A percentile compares a stretch with the other conserved stretches of the same genome.
phyloP scores from a whole-genome alignment of 2,113 vertebrate genomes.

The Rhabdomys dilectus region DNA sequence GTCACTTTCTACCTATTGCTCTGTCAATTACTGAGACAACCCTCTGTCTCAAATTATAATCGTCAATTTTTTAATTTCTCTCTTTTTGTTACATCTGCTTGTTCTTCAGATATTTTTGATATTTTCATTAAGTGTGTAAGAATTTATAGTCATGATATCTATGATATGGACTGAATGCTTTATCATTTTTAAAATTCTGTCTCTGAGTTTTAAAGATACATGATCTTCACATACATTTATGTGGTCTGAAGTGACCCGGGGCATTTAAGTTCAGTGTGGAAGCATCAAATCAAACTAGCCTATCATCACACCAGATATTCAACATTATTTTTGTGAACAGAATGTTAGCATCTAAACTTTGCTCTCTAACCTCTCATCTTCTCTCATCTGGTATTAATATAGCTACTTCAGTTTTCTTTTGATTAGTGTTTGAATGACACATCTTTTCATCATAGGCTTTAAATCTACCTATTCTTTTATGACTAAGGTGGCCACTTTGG shows the following conservation, averaged over 20 bases:
- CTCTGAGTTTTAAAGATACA: background rate
- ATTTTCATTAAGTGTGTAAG: background rate
- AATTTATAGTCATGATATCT: background rate
- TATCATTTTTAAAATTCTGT: background rate
- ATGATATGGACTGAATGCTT: background rate
- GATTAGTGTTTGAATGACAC: background rate
- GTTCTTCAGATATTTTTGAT: background rate
- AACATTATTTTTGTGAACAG: background rate
- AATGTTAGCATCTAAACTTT: background rate
- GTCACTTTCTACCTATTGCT: background rate
- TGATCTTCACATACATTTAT: background rate
- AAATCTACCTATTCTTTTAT: background rate
- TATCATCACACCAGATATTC: background rate
- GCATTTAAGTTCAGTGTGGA: too few species aligned
- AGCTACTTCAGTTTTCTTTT: background rate
- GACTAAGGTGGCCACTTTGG: background rate
- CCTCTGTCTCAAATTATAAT: background rate
- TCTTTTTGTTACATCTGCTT: background rate
- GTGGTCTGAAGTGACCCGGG: background rate
- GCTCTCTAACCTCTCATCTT: background rate
- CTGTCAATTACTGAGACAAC: background rate
- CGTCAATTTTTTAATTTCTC: background rate
- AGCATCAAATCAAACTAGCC: background rate
- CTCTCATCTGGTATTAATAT: background rate
- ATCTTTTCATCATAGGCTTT: background rate